Evolutionary conservation across 2,888 invertebrate genomes (phyloP).

Genomic region (Listrodromus nycthemerus): DNA sequence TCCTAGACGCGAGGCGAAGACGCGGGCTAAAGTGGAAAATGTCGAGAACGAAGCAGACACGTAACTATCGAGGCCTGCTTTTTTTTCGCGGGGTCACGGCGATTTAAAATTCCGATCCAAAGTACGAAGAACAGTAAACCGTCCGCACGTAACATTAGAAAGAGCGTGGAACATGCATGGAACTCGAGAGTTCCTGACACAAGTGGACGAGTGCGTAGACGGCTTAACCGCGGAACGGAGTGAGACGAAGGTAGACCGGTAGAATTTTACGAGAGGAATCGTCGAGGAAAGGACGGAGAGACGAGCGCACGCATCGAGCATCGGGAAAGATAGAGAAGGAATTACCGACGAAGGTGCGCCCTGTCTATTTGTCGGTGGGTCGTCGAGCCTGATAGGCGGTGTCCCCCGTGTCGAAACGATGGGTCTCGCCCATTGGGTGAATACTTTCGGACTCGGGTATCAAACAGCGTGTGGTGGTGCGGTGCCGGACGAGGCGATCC

Average conservation of each 20-base stretch:
- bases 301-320: conserved; percentile 9
- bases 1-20: background rate
- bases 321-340: conserved; percentile 24
- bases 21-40: background rate
- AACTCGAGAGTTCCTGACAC: conserved; percentile 37
- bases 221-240: conserved; percentile 38
- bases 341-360: conserved; percentile 52
- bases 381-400: conserved; percentile 50
- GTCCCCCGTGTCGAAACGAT: conserved; percentile 54
- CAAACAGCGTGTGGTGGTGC: conserved; percentile 65
- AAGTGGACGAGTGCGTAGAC: conserved; percentile 39
- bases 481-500: conserved; percentile 55
- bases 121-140: conserved; percentile 38
- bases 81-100: conserved; percentile 29
- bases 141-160: conserved; percentile 24
- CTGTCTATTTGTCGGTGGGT: conserved; percentile 53
- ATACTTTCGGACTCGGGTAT: conserved; percentile 74
- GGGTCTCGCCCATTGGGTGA: conserved; percentile 73
- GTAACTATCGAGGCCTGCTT: conserved; percentile 5
- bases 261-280: conserved; percentile 38
- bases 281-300: conserved; percentile 21
- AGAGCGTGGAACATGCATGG: conserved; percentile 20
- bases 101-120: conserved; percentile 51
- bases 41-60: background rate
- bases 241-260: conserved; percentile 10